phyloP scores from a whole-genome alignment of 1,140 invertebrate genomes.

The Caligus rogercresseyi region DNA sequence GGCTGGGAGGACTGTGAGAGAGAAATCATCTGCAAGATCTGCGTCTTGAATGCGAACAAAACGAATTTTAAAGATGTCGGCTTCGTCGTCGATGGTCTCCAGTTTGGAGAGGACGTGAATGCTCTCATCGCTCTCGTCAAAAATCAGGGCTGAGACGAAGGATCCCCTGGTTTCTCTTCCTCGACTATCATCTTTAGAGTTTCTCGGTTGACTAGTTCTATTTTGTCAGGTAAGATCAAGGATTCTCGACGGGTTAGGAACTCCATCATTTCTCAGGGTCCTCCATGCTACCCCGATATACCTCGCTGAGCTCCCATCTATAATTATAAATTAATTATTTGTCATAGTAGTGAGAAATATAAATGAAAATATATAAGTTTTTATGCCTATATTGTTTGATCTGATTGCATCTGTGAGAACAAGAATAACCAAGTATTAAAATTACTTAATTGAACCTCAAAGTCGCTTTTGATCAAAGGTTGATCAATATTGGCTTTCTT shows the following conservation, averaged over 20 bases:
- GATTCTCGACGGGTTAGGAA: slow-evolving; percentile 81
- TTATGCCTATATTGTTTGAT: too few species aligned
- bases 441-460: too few species aligned
- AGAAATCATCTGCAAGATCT: slow-evolving; percentile 75
- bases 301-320: background rate
- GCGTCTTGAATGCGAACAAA: slow-evolving; percentile 89
- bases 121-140: slow-evolving; percentile 27
- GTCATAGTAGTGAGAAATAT: too few species aligned
- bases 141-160: slow-evolving; percentile 79
- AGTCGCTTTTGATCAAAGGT: too few species aligned
- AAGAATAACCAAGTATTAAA: too few species aligned
- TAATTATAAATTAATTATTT: background rate
- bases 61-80: slow-evolving; percentile 80
- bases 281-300: slow-evolving; percentile 62
- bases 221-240: slow-evolving; percentile 79
- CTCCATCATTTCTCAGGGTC: slow-evolving; percentile 75
- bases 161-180: slow-evolving; percentile 44
- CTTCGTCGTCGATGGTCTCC: slow-evolving; percentile 87
- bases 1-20: slow-evolving; percentile 44
- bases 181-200: slow-evolving; percentile 77
- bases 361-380: too few species aligned
- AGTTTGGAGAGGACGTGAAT: slow-evolving; percentile 33
- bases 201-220: slow-evolving; percentile 83
- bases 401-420: too few species aligned
- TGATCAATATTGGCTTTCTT: too few species aligned